Conservation (phyloP, 2,797 vertebrate genomes). For the Acrocephalus scirpaceus region DNA sequence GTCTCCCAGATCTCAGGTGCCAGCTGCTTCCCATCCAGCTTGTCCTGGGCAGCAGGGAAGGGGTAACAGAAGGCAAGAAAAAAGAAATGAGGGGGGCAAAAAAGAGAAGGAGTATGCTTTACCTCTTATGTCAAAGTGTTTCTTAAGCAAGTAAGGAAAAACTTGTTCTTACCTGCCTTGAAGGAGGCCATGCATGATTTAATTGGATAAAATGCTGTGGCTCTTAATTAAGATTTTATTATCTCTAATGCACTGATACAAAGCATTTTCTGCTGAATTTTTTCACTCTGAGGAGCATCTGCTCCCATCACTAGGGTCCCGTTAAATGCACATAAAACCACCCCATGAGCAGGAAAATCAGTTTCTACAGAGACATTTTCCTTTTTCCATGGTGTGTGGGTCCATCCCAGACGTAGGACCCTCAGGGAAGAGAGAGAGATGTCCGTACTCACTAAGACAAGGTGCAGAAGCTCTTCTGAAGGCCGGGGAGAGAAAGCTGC, state of each 20-base stretch:
- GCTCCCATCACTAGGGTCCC: not conserved
- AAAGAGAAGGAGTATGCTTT: not conserved
- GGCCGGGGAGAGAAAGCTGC: conserved; percentile 69
- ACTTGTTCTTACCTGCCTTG: not conserved
- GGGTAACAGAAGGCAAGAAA: not conserved
- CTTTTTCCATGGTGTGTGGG: not conserved
- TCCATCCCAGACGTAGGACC: not conserved
- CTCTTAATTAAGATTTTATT: not conserved
- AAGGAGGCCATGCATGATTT: not conserved
- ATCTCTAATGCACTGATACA: not conserved
- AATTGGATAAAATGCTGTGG: not conserved
- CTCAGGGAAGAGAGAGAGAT: not conserved
- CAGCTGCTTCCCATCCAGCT: conserved; percentile 49
- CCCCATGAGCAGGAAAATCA: not conserved
- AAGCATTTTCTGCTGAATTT: not conserved
- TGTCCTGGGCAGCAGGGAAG: conserved; percentile 29
- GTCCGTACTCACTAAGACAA: conserved; percentile 57
- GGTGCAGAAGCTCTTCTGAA: conserved; percentile 60
- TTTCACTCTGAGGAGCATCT: not conserved
- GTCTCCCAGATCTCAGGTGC: conserved; percentile 41
- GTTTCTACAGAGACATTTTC: not conserved
- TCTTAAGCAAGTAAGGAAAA: not conserved
- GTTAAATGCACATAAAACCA: not conserved
- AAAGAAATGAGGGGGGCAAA: accelerated
- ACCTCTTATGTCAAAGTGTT: not conserved